These are phyloP conservation scores for Enteromius trimaculatus DNA, from an alignment of 2,797 vertebrate species.

Conservation along the genomic window DNA sequence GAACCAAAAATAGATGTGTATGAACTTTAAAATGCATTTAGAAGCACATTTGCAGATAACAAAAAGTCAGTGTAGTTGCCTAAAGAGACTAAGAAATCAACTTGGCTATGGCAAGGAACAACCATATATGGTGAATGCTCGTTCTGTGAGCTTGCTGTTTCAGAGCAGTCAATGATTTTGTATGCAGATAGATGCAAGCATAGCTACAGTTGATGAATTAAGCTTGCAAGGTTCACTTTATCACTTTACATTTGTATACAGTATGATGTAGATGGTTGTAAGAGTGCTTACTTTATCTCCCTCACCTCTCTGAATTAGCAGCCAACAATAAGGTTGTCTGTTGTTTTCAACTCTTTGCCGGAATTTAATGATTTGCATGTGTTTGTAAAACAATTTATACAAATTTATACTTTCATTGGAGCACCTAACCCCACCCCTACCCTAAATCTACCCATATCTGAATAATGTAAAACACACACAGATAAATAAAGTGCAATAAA, in stretches of 20 bases:
- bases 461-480: too few species aligned
- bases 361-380: too few species aligned
- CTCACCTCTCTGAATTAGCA: neutral
- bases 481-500: too few species aligned
- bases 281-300: neutral
- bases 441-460: too few species aligned
- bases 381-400: too few species aligned
- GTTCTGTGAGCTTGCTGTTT: neutral
- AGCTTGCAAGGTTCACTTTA: neutral
- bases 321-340: neutral
- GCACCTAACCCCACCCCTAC: too few species aligned
- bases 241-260: neutral
- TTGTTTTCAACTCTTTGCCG: too few species aligned
- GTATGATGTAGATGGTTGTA: neutral
- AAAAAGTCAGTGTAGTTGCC: neutral
- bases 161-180: neutral
- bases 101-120: neutral
- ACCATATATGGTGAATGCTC: neutral
- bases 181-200: neutral
- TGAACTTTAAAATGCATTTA: neutral
- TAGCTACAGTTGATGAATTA: neutral
- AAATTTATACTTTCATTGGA: too few species aligned
- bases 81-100: neutral
- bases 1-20: neutral
- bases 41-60: neutral